Percentiles rank a stretch among this genome's conserved stretches.
phyloP scores from a whole-genome alignment of 2,113 vertebrate species.

The Argyrosomus japonicus region DNA sequence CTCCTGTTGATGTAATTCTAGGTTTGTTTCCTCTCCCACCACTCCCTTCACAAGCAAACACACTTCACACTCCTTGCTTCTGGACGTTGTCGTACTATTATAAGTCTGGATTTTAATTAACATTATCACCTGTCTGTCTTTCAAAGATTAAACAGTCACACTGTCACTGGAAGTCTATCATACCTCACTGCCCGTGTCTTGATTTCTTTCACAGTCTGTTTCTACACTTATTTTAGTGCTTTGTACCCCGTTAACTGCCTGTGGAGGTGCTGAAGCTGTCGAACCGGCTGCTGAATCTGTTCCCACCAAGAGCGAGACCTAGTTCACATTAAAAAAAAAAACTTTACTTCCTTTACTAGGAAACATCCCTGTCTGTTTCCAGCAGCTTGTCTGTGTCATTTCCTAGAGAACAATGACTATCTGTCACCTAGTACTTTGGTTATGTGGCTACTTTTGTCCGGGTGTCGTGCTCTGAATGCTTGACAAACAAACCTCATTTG shows the following conservation, averaged over 20 bases:
- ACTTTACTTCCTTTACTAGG: constrained; percentile 29
- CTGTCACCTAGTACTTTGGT: constrained; percentile 58
- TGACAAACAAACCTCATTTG: constrained; percentile 68
- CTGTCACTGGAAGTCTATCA: background rate
- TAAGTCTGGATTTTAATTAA: background rate
- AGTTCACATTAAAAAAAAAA: constrained; percentile 12
- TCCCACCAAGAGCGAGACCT: constrained; percentile 29
- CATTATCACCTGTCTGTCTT: background rate
- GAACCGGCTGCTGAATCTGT: background rate
- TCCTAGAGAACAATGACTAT: constrained; percentile 70
- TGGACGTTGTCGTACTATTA: background rate
- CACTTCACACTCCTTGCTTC: background rate
- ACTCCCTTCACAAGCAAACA: constrained; percentile 21
- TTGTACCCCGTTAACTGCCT: background rate
- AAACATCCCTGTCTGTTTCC: constrained; percentile 55
- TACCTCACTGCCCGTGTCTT: background rate
- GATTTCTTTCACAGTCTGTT: background rate
- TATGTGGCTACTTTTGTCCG: constrained; percentile 70
- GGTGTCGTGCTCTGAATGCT: constrained; percentile 59
- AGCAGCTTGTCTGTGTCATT: constrained; percentile 56
- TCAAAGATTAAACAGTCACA: background rate
- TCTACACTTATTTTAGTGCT: background rate
- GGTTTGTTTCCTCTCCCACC: constrained; percentile 35
- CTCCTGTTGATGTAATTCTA: constrained; percentile 33
- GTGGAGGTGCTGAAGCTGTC: constrained; percentile 36